Evolutionary conservation across 2,888 invertebrate genomes (phyloP).

Genomic region (Hybos culiciformis): DNA sequence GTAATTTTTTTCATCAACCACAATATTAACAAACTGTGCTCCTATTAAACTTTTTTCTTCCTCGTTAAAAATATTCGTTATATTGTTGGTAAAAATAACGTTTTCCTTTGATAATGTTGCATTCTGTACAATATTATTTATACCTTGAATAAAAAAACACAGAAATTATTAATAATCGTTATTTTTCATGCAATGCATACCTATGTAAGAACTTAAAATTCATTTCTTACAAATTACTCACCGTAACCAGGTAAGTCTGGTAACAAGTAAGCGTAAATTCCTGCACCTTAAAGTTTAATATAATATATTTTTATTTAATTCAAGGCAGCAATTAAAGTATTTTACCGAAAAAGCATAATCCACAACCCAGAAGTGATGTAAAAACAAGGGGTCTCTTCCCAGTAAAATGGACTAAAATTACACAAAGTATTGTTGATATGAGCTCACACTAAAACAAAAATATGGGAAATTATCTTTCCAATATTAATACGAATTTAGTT

Average conservation of each 20-base stretch:
- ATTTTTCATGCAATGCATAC: too few species aligned
- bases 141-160: too few species aligned
- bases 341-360: slow-evolving; percentile 44
- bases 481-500: too few species aligned
- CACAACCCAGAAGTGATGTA: slow-evolving; percentile 51
- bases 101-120: slow-evolving; percentile 29
- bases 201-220: too few species aligned
- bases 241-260: slow-evolving; percentile 32
- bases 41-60: neutral
- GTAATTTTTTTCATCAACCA: too few species aligned
- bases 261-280: slow-evolving; percentile 32
- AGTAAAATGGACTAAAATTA: slow-evolving; percentile 51
- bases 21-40: too few species aligned
- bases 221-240: too few species aligned
- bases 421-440: slow-evolving; percentile 50
- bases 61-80: slow-evolving; percentile 28
- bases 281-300: slow-evolving; percentile 16
- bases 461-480: too few species aligned
- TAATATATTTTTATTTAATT: neutral
- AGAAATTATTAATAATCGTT: too few species aligned
- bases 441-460: too few species aligned
- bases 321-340: too few species aligned
- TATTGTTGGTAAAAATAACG: slow-evolving; percentile 28
- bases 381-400: slow-evolving; percentile 59
- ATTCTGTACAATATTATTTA: slow-evolving; percentile 33